Evolutionary conservation across 2,797 vertebrate genomes (phyloP), one percentile per base, ranked within the genome.

Genomic region (Nyctibius grandis): DNA sequence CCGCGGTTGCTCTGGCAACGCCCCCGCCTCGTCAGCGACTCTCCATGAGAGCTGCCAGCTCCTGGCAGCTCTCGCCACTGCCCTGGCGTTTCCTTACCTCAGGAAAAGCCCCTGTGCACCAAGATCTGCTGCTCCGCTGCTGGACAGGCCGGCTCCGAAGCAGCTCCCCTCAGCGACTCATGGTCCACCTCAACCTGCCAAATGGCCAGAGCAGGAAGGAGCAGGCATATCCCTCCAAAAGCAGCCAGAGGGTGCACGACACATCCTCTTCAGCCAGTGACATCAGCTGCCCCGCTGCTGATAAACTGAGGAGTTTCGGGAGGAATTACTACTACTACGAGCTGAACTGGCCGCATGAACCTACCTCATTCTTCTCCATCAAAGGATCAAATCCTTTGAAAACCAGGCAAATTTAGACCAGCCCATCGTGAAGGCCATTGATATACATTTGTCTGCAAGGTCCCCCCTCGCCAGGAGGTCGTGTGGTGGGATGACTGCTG

Each of bases 301-400:
- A 98, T 60, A 98, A 97, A 60, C 82, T 97, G 95, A 98, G 96
- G 80, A 92, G 91, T 78, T 98, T 98, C 56, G 98, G 98, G 57
- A 98, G 97, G 45, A 98, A 98, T 85, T 98, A 98, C 80, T 98
- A 98, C 81, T 98, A 98, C 86, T 98, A 98, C 9, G 98, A 99
- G 47, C 93, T 98, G 53, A 97, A 97, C 89, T 97, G 98, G 96
- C 97, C 98, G 1, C 97, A 98, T 25, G 98, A 98, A 89, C 97
- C 98, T 67, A 98, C 98, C 95, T 99, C 98, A 38, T 98, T 98
- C 56, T 99, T 99, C 96, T 99, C 99, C 45, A 99, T 99, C 59
- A 98, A 91, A 98, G 99, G 94, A 99, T 99, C 88, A 99, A 99
- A 95, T 99, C 99, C 26, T 99, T 99, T 50, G 99, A 99, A 98